Evolutionary conservation across 1,140 invertebrate genomes (phyloP), one percentile per base, ranked within the genome.

Genomic region (Brachionus koreanus): DNA sequence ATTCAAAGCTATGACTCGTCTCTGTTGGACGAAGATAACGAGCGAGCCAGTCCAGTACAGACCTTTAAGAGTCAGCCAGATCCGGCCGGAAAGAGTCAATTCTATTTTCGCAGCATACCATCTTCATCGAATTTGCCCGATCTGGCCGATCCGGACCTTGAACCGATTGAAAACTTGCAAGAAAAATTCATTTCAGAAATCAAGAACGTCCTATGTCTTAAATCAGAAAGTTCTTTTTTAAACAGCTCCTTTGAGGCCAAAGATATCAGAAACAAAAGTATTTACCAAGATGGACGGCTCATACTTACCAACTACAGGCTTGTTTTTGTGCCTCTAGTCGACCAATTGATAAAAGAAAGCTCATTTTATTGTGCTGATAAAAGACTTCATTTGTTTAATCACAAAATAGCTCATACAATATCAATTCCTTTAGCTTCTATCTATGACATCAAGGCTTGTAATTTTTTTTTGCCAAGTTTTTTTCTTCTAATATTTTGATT

Each of bases 401-500:
- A 74, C 7, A 46, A 33, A 74, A 12, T 46, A 9, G 16, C 37
- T 10, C 37, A 25, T 12, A 46, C 33, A 7, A 12, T 43, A 12
- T 43, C 42, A 9, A 74, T 74, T 9, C 69, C 69, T 19, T 46
- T 74, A 9, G 39, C 19, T 10, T 13, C 16, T 25, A 74, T 74
- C 9, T 19, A 46, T 46, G 69, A 74, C 43, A 74, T 74, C n/a
- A 74, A 49, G 43, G 39, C 69, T 2, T 46, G 69, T 46, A 72
- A 37, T 9, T 29, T n/a, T 29, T 67, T 67, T 67, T 9, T 10
- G 12, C 12, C 6, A 4, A n/a, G 33, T 12, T 65, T 67, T 35
- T 23, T 5, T 33, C 33, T 37, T 67, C 13, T 63, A 10, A 10
- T 63, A 16, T 63, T 63, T 25, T 25, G 0, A 29, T 29, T 29